Evolutionary conservation across 2,888 invertebrate genomes (phyloP), one percentile per base, ranked within the genome.

Genomic region (Laothoe populi): DNA sequence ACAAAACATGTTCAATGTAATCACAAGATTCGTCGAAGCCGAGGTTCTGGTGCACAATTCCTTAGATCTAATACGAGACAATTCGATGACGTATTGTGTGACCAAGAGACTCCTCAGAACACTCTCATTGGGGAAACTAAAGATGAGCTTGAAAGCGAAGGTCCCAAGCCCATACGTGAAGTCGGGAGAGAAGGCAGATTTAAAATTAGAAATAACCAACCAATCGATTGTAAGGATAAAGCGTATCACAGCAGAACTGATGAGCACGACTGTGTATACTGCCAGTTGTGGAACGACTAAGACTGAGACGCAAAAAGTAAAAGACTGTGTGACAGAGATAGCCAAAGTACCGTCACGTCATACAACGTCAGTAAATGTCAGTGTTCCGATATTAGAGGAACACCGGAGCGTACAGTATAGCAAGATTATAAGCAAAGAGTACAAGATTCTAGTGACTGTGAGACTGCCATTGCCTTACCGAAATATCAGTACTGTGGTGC

Each of bases 391-490:
- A 19, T 16, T 26, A 31, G 19, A n/a, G 4, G 16, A 26, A 5
- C 48, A 65, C 13, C 59, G 46, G 40, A 63, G 62, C 1, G 60
- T 67, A 38, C 63, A 63, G 23, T 26, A 48, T 2, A 49, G 57
- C 35, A 65, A 53, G 45, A 60, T 66, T 8, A 44, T 70, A 24
- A 24, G 42, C 8, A 64, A 46, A 35, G 66, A 66, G 46, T 68
- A 68, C 16, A 60, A 13, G 40, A 16, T 67, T 8, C 60, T 64
- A 3, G 59, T 67, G 19, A 67, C 64, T 0, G 46, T 68, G 8
- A 59, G 46, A 10, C 53, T 70, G 13, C 66, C 70, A 8, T 4
- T 61, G 24, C 68, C 70, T 1, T 60, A 70, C 26, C n/a, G 44
- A 0, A 66, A 68, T 57, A 62, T 57, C 19, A 16, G 1, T 1